These are phyloP conservation scores for Malthinus seriepunctatus DNA, from an alignment of 2,888 invertebrate genomes.

Conservation along the genomic window DNA sequence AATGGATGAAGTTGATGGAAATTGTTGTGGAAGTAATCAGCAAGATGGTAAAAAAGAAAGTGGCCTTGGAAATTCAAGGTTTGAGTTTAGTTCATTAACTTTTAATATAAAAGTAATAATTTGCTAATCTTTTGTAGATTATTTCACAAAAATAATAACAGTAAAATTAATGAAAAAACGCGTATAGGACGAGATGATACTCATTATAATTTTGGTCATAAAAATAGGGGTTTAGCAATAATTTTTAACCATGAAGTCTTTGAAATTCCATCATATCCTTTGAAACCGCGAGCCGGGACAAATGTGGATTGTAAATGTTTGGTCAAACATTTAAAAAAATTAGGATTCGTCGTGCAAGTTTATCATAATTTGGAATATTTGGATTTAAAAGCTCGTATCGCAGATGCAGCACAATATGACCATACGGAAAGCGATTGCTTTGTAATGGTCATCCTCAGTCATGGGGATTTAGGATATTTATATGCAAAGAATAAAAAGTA, in stretches of 20 bases:
- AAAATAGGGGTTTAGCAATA: slow-evolving; percentile 78
- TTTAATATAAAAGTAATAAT: slow-evolving; percentile 4
- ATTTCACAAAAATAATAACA: slow-evolving; percentile 48
- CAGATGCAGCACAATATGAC: slow-evolving; percentile 72
- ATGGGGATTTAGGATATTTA: slow-evolving; percentile 86
- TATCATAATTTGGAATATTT: slow-evolving; percentile 70
- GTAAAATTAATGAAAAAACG: slow-evolving; percentile 62
- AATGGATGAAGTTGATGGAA: slow-evolving; percentile 39
- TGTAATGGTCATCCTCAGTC: slow-evolving; percentile 80
- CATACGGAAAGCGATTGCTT: slow-evolving; percentile 85
- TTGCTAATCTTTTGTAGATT: slow-evolving; percentile 37
- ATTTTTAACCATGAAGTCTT: slow-evolving; percentile 92
- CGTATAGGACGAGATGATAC: slow-evolving; percentile 69
- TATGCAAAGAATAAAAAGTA: slow-evolving; percentile 87
- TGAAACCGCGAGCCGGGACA: slow-evolving; percentile 79
- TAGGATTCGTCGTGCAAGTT: slow-evolving; percentile 74
- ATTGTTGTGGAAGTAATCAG: slow-evolving; percentile 36
- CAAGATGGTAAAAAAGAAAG: slow-evolving; percentile 39
- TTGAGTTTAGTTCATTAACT: slow-evolving; percentile 18
- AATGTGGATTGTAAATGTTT: slow-evolving; percentile 83
- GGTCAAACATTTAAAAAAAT: slow-evolving; percentile 62
- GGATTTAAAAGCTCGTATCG: slow-evolving; percentile 69
- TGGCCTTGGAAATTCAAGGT: slow-evolving; percentile 46
- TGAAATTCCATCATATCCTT: slow-evolving; percentile 66
- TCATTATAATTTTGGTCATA: slow-evolving; percentile 87